Percentiles rank a stretch among this genome's conserved stretches.
Conservation (phyloP, 2,888 invertebrate genomes). For the Epirrita christyi region DNA sequence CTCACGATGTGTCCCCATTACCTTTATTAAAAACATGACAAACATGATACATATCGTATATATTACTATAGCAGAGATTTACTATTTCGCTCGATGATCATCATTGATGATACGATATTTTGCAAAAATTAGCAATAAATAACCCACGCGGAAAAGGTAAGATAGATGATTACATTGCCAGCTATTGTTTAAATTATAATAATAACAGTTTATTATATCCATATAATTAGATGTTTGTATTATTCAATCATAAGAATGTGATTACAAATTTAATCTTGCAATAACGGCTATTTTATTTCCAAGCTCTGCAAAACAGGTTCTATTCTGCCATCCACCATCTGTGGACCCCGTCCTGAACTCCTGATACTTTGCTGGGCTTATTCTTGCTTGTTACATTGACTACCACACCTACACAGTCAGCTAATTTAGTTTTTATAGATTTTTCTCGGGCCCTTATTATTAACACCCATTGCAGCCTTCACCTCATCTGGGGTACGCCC, state of each 20-base stretch:
- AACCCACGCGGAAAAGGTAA: constrained; percentile 57
- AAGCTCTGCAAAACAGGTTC: neutral
- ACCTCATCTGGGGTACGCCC: too few species aligned
- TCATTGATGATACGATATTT: constrained; percentile 43
- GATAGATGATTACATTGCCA: constrained; percentile 24
- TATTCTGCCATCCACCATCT: neutral
- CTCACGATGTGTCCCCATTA: constrained; percentile 49
- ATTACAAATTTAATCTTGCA: constrained; percentile 28
- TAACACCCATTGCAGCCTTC: too few species aligned
- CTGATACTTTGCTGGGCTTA: neutral
- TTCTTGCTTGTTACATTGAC: neutral
- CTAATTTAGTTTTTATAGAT: too few species aligned
- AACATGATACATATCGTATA: constrained; percentile 22
- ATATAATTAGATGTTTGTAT: constrained; percentile 16
- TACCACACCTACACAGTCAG: too few species aligned
- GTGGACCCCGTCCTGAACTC: neutral
- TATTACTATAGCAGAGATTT: constrained; percentile 26
- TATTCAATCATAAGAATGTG: constrained; percentile 28
- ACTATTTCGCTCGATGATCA: constrained; percentile 34
- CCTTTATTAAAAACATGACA: constrained; percentile 40
- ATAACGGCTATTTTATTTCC: neutral
- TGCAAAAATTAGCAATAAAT: constrained; percentile 39
- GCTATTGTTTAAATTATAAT: constrained; percentile 40
- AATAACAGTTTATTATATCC: constrained; percentile 30
- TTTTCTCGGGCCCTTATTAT: too few species aligned